phyloP scores from a whole-genome alignment of 2,888 invertebrate genomes.

The Agriopis aurantiaria region DNA sequence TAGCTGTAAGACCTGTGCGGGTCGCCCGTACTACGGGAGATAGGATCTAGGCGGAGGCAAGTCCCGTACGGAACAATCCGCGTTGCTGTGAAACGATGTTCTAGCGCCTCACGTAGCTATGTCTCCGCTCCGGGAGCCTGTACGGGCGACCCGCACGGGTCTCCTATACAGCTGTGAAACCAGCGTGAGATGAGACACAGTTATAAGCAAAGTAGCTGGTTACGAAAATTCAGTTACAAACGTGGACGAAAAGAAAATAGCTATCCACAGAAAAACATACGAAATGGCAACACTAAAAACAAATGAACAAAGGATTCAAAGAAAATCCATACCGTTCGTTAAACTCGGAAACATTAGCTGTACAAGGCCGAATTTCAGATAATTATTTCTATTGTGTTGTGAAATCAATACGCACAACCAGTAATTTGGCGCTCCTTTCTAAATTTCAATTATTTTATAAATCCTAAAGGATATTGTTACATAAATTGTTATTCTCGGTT shows the following conservation, averaged over 20 bases:
- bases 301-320: constrained; percentile 40
- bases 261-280: constrained; percentile 7
- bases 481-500: too few relatives aligned
- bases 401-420: constrained; percentile 30
- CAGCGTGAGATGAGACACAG: background rate
- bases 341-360: constrained; percentile 28
- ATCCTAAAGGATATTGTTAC: background rate
- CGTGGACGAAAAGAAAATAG: too few relatives aligned
- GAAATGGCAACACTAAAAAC: constrained; percentile 13
- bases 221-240: too few relatives aligned
- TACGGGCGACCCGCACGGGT: too few relatives aligned
- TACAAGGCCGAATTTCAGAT: constrained; percentile 33
- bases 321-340: constrained; percentile 33
- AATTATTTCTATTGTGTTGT: constrained; percentile 32
- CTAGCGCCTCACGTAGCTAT: too few relatives aligned
- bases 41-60: too few relatives aligned
- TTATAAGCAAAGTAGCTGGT: background rate
- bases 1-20: too few relatives aligned
- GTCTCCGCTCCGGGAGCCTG: too few relatives aligned
- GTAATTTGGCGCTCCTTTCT: constrained; percentile 20
- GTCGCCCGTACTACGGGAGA: too few relatives aligned
- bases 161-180: too few relatives aligned
- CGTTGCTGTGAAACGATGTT: too few relatives aligned
- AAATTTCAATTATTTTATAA: constrained; percentile 1
- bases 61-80: too few relatives aligned